Evolutionary conservation across 2,113 vertebrate species (phyloP).

Genomic region (Athene cunicularia): DNA sequence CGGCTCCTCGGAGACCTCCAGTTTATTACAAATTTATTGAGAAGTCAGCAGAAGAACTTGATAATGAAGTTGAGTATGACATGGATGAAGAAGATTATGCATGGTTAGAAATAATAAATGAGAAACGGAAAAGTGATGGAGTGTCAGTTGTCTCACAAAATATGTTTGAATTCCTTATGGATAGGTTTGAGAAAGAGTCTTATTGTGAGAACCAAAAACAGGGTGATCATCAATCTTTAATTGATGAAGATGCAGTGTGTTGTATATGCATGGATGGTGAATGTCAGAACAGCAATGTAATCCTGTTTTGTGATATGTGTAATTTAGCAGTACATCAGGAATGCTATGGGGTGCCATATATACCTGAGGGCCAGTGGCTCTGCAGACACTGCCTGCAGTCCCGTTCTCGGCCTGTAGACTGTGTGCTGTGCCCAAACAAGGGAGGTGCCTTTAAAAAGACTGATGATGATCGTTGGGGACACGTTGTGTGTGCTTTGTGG

Average conservation of each 20-base stretch:
- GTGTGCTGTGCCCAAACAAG: slow-evolving; percentile 94
- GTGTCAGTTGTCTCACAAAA: slow-evolving; percentile 90
- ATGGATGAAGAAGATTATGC: slow-evolving; percentile 99
- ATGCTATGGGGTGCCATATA: slow-evolving; percentile 98
- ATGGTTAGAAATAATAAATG: slow-evolving; percentile 95
- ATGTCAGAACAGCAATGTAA: slow-evolving; percentile 94
- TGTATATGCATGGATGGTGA: slow-evolving; percentile 96
- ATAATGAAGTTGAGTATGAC: slow-evolving; percentile 96
- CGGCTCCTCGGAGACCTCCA: slow-evolving; percentile 84
- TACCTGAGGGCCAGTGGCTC: slow-evolving; percentile 97
- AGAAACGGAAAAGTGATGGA: slow-evolving; percentile 88
- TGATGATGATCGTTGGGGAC: slow-evolving; percentile 95
- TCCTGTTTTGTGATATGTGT: slow-evolving; percentile 97
- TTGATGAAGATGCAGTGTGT: slow-evolving; percentile 95
- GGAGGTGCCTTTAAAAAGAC: slow-evolving; percentile 97
- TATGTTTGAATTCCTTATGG: slow-evolving; percentile 95
- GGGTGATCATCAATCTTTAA: slow-evolving; percentile 84
- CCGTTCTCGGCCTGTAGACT: slow-evolving; percentile 85
- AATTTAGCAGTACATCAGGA: slow-evolving; percentile 97
- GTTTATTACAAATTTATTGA: slow-evolving; percentile 89
- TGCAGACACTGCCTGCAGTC: slow-evolving; percentile 95
- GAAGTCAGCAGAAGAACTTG: slow-evolving; percentile 93
- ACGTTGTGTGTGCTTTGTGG: slow-evolving; percentile 97
- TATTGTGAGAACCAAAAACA: slow-evolving; percentile 91
- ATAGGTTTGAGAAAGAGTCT: slow-evolving; percentile 95